Evolutionary conservation across 2,888 invertebrate genomes (phyloP), one percentile per base, ranked within the genome.

Genomic region (Blomia tropicalis): DNA sequence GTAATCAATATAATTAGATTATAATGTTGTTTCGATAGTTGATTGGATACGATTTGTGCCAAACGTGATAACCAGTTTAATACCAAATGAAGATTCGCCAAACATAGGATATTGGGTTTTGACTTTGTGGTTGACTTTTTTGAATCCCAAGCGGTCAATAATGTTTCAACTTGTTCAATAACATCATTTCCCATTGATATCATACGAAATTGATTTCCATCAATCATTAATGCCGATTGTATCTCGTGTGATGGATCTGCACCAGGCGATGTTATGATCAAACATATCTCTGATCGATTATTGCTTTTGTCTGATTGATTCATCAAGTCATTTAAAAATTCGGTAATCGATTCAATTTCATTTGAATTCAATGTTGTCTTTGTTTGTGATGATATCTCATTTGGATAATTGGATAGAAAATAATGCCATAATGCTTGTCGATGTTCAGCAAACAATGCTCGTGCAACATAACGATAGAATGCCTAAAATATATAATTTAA

Each of bases 221-320:
- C 30, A 17, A 59, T 27, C 14, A 75, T 70, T 0, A 85, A 84
- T 43, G 85, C 73, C 56, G 82, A 80, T 64, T 79, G 77, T 11
- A 91, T 77, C 72, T 90, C 89, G 25, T 81, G 80, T 0, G 90
- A 84, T 23, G 92, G 93, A 78, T 96, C 95, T 41, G 85, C 84
- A 43, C 93, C 95, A 27, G 89, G 82, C 60, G 88, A 84, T 43
- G 87, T 83, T 59, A 95, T 79, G 68, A 96, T 78, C 54, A 98
- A 75, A 60, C 88, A 81, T 0, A 93, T 89, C 69, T 85, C 27
- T 3, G 29, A 19, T 7, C 22, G 4, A 23, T 83, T 0, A 72
- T 70, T 1, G 77, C 70, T 2, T 72, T 11, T 36, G 36, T 36
- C 36, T n/a, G n/a, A n/a, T 14, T 17, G n/a, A 14, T 41, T 41